A percentile compares a stretch with the other conserved stretches of the same genome.
phyloP scores from a whole-genome alignment of 2,888 invertebrate genomes.

The Julus scanicus region DNA sequence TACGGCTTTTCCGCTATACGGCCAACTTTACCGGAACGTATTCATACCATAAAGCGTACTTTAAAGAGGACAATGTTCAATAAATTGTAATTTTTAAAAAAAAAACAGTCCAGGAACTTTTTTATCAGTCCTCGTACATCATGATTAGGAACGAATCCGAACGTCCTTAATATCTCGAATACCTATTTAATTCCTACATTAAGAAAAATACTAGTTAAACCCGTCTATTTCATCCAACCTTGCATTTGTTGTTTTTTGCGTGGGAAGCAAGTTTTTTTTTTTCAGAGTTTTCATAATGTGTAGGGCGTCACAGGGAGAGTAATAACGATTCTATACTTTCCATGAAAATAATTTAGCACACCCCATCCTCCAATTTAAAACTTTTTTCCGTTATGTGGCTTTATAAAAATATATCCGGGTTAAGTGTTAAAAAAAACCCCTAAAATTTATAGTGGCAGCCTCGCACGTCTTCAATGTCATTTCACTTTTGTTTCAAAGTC shows the following conservation, averaged over 20 bases:
- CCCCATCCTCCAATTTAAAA: neutral
- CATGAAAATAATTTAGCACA: neutral
- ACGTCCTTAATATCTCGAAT: neutral
- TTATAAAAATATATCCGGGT: conserved; percentile 12
- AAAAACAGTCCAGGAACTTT: too few species aligned
- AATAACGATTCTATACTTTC: neutral
- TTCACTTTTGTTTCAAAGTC: neutral
- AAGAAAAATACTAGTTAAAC: neutral
- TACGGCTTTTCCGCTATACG: too few species aligned
- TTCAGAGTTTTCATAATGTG: neutral
- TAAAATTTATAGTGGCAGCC: neutral
- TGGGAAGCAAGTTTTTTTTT: neutral
- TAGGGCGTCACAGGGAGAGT: neutral
- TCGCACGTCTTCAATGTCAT: conserved; percentile 22
- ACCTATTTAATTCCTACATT: neutral
- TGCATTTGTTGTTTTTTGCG: conserved; percentile 1
- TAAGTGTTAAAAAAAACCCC: neutral
- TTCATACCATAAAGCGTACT: too few species aligned
- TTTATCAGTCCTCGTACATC: too few species aligned
- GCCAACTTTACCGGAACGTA: too few species aligned
- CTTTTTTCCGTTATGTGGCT: neutral
- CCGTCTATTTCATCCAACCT: conserved; percentile 15
- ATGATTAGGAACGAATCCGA: neutral
- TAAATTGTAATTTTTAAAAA: too few species aligned
- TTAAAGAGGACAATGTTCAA: too few species aligned